Percentiles rank a stretch among this genome's conserved stretches.
Conservation (phyloP, 2,797 vertebrate genomes). For the Pachyuromys duprasi region DNA sequence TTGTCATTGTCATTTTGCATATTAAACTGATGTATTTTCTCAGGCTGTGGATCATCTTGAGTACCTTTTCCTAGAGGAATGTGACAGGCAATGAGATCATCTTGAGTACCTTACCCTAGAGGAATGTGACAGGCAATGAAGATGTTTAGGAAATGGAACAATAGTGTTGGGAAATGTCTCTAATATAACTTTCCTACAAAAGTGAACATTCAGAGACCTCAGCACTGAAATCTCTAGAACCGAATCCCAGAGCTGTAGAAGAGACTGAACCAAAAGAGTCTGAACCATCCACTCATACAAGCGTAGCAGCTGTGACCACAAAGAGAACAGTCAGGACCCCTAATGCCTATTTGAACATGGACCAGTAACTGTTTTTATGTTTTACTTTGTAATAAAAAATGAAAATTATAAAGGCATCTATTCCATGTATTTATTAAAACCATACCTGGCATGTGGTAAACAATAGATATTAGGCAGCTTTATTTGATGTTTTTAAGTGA, state of each 20-base stretch:
- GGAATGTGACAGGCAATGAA: background rate
- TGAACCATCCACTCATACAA: slow-evolving; percentile 6
- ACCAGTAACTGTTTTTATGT: slow-evolving; percentile 6
- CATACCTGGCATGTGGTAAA: slow-evolving; percentile 34
- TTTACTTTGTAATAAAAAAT: slow-evolving; percentile 47
- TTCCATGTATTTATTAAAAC: slow-evolving; percentile 36
- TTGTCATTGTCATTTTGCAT: slow-evolving; percentile 17
- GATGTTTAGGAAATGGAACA: slow-evolving; percentile 36
- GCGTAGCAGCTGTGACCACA: background rate
- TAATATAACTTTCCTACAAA: slow-evolving; percentile 31
- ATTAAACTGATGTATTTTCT: slow-evolving; percentile 38
- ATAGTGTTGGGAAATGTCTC: background rate
- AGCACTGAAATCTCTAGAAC: slow-evolving; percentile 2
- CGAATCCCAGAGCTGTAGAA: slow-evolving; percentile 16
- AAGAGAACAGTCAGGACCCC: background rate
- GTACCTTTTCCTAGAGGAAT: background rate
- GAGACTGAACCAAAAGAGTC: slow-evolving; percentile 6
- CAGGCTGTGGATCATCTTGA: background rate
- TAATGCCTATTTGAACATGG: slow-evolving; percentile 34
- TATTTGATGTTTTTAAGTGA: slow-evolving; percentile 53
- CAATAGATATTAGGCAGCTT: slow-evolving; percentile 45
- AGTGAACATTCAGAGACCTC: slow-evolving; percentile 1
- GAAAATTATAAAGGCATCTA: background rate
- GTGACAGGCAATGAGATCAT: background rate
- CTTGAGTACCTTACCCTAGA: background rate